phyloP scores from a whole-genome alignment of 2,797 vertebrate species.

The Gymnodraco acuticeps region DNA sequence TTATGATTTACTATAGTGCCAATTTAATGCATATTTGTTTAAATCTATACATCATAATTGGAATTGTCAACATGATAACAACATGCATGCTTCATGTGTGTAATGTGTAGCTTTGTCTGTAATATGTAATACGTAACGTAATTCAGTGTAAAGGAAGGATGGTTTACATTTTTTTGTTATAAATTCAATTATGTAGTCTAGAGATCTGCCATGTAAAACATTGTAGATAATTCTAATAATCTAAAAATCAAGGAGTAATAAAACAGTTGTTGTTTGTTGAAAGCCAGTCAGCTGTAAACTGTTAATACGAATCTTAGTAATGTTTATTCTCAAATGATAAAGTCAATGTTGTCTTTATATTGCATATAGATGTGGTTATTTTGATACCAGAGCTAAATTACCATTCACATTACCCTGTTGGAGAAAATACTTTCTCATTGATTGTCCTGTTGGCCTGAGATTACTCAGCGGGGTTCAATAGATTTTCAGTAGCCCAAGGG shows the following conservation, averaged over 20 bases:
- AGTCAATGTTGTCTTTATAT: constrained; percentile 4
- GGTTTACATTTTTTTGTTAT: neutral
- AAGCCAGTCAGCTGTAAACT: neutral
- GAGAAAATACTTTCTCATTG: constrained; percentile 60
- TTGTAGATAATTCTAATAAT: constrained; percentile 5
- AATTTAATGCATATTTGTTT: neutral
- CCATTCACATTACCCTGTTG: constrained; percentile 49
- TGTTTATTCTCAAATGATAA: neutral
- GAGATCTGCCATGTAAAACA: constrained; percentile 5
- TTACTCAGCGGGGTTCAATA: constrained; percentile 50
- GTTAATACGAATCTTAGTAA: neutral
- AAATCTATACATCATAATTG: neutral
- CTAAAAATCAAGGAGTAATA: constrained; percentile 21
- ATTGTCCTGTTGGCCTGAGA: constrained; percentile 65
- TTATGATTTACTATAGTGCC: neutral
- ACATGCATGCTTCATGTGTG: neutral
- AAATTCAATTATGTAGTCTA: constrained; percentile 6
- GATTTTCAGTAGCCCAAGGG: constrained; percentile 54
- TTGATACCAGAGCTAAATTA: constrained; percentile 17
- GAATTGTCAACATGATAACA: neutral
- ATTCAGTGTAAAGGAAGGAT: neutral
- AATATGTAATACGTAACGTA: no score
- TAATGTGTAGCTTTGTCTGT: no score
- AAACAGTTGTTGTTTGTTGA: constrained; percentile 10
- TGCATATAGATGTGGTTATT: constrained; percentile 23